Conservation (phyloP, 2,113 vertebrate species). For the Dromiciops gliroides region DNA sequence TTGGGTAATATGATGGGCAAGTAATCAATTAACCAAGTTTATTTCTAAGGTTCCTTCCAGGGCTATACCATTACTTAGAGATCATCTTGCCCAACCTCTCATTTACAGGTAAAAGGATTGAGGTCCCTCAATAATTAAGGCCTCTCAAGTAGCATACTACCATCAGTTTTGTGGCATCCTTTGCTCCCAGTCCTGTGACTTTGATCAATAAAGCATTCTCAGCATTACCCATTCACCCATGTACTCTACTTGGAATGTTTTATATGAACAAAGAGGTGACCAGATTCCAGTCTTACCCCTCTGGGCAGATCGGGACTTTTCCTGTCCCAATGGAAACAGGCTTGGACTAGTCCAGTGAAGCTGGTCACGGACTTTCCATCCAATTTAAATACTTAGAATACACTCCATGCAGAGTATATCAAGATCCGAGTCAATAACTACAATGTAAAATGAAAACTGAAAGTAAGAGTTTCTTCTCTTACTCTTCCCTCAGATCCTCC, state of each 20-base stretch:
- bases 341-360: background rate
- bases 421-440: fast-evolving
- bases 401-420: background rate
- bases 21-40: background rate
- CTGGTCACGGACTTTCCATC: background rate
- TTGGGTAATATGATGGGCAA: background rate
- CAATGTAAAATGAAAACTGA: background rate
- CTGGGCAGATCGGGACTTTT: background rate
- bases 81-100: background rate
- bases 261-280: background rate
- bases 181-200: background rate
- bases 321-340: background rate
- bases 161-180: background rate
- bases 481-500: background rate
- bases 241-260: background rate
- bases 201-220: background rate
- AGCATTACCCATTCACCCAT: background rate
- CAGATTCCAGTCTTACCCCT: background rate
- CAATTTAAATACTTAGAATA: fast-evolving
- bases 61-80: background rate
- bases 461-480: background rate
- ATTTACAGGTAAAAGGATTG: background rate
- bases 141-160: background rate
- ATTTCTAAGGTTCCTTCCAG: background rate
- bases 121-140: background rate